Evolutionary conservation across 2,113 vertebrate species (phyloP), one percentile per base, ranked within the genome.

Genomic region (Beaufortia kweichowensis): DNA sequence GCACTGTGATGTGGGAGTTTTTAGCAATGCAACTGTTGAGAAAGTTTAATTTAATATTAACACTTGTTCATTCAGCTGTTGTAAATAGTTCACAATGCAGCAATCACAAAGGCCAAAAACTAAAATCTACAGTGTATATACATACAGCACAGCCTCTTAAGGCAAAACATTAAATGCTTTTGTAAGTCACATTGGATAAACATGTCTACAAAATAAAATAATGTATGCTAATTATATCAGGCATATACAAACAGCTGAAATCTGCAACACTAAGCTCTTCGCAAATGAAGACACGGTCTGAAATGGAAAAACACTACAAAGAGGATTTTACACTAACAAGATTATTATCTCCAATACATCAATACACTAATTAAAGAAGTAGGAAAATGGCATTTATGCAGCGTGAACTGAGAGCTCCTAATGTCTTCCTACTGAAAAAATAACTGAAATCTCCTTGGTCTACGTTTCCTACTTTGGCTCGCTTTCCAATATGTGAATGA

Each of bases 271-370:
- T 21, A 53, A 53, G 48, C 48, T 53, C 48, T 53, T 9, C 48
- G 7, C 17, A 53, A 21, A 53, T 53, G 48, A 53, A 53, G 48
- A 53, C 48, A 53, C 48, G 19, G 48, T 53, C n/a, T 53, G 9
- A 53, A 15, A 53, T 19, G 1, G 48, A n/a, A 53, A 53, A n/a
- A 21, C 48, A 53, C 48, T 53, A 21, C 4, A 53, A 53, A 53
- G n/a, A 53, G 48, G 48, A 53, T 53, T 53, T 53, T 21, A 21
- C 48, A 8, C 48, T 21, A 21, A 53, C 48, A 53, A 53, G 48
- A 53, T 53, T 53, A 53, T 21, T 53, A 53, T 53, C 48, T 53
- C 48, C 48, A 53, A 53, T 53, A 21, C 48, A 53, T 53, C 48
- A 53, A 53, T 21, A 2, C 7, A 53, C 5, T 53, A 9, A 53